Base-by-base conservation (phyloP, 2,113 vertebrate species). In the Ellobius talpinus region DNA sequence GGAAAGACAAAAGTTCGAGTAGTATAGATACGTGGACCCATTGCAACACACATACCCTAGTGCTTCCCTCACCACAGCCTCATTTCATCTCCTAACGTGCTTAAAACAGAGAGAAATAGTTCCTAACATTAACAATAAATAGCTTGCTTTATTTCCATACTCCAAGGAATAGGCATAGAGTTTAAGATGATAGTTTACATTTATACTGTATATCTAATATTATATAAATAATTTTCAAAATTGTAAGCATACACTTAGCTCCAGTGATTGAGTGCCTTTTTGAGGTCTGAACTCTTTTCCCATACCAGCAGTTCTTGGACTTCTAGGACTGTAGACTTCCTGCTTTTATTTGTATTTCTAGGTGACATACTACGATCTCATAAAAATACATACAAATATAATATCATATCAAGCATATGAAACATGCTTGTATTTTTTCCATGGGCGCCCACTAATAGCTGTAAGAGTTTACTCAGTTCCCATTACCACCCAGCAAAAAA, bases 1-100 rank as follows among this genome's bases (percentile, higher is more conserved):
- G 45, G 90, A 87, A 95, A 96, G 96, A 94, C 94, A 88, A 89
- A 95, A 90, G 63, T 29, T 70, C 78, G 52, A 94, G 84, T 90
- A 65, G 13, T n/a, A 14, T 70, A 78, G 63, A 85, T 31, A 13
- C 63, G 39, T 88, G 63, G n/a, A 74, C 33, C 72, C 55, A 39
- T 77, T 90, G 78, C n/a, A 84, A 42, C 42, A 91, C 58, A 52
- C 91, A 24, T 42, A 61, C 42, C 3, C 68, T 78, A 58, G 36
- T 39, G 85, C 96, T 93, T 72, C 58, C 81, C 42, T 65, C 5
- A 17, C 86, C 66, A 50, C 52, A 84, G 1, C 7, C 91, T 84
- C n/a, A 42, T 12, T 84, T 16, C 36, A 74, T 91, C 70, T 88
- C 11, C 87, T 82, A 55, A 78, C 58, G 73, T 23, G 23, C 31